phyloP scores from a whole-genome alignment of 2,113 vertebrate genomes.

The Apus apus region DNA sequence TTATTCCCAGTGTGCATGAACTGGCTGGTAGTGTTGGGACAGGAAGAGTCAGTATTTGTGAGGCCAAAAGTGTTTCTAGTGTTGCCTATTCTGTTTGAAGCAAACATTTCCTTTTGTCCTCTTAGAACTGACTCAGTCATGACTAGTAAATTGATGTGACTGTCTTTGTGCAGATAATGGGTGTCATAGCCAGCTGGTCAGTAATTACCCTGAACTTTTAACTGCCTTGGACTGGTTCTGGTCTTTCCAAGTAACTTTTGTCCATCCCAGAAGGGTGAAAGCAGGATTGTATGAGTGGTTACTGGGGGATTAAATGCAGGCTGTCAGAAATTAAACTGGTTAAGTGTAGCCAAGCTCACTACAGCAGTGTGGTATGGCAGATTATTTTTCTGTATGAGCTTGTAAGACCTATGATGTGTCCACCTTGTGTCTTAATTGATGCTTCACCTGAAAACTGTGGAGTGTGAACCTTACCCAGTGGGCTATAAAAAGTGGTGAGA shows the following conservation, averaged over 20 bases:
- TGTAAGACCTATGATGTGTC: background rate
- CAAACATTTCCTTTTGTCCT: background rate
- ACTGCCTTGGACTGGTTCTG: background rate
- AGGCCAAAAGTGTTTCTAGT: background rate
- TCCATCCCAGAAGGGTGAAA: background rate
- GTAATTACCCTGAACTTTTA: background rate
- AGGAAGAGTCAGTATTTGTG: background rate
- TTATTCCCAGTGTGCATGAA: rapidly evolving
- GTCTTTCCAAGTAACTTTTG: background rate
- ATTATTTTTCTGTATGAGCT: background rate
- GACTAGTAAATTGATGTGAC: no score
- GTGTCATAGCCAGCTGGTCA: background rate
- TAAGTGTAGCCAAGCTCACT: background rate
- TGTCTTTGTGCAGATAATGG: background rate
- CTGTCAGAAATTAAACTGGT: background rate
- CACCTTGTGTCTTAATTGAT: background rate
- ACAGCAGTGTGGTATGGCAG: background rate
- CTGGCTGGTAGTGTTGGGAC: background rate
- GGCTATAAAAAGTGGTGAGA: background rate
- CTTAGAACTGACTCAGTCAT: rapidly evolving
- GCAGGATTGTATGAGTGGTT: background rate
- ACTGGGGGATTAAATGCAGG: background rate
- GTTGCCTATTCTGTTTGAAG: background rate
- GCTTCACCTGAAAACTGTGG: background rate
- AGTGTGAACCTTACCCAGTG: no score